These are phyloP conservation scores for Pasiphila rectangulata DNA, from an alignment of 2,888 invertebrate genomes.

Conservation along the genomic window DNA sequence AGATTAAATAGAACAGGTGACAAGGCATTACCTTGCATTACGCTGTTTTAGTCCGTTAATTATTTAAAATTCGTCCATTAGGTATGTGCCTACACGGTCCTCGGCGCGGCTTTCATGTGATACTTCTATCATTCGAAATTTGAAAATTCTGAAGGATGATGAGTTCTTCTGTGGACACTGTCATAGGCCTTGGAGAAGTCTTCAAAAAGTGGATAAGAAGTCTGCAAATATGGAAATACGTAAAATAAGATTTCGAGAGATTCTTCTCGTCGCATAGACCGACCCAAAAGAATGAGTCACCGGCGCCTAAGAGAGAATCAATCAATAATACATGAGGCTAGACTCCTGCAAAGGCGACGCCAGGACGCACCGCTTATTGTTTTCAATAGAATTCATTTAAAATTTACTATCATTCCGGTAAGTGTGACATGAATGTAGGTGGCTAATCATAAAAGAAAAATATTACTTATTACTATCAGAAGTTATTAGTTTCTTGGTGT, in stretches of 20 bases:
- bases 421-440: neutral
- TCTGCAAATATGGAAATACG: neutral
- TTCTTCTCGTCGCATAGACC: neutral
- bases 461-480: neutral
- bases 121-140: no score
- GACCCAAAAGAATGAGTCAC: slow-evolving; percentile 4
- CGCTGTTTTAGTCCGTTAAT: no score
- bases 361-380: slow-evolving; percentile 34
- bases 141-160: no score
- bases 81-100: no score
- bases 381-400: slow-evolving; percentile 37
- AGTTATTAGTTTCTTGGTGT: neutral
- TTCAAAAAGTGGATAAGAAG: no score
- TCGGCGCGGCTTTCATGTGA: no score
- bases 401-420: slow-evolving; percentile 22
- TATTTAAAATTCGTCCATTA: no score
- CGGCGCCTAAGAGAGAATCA: slow-evolving; percentile 29
- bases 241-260: neutral
- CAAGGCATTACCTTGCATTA: no score
- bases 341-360: slow-evolving; percentile 7
- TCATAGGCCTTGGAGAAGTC: no score
- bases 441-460: neutral
- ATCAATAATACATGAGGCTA: slow-evolving; percentile 39
- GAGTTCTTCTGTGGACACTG: no score
- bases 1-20: no score